These are phyloP conservation scores for Hydropsyche tenuis DNA, from an alignment of 1,140 invertebrate genomes.

Conservation along the genomic window DNA sequence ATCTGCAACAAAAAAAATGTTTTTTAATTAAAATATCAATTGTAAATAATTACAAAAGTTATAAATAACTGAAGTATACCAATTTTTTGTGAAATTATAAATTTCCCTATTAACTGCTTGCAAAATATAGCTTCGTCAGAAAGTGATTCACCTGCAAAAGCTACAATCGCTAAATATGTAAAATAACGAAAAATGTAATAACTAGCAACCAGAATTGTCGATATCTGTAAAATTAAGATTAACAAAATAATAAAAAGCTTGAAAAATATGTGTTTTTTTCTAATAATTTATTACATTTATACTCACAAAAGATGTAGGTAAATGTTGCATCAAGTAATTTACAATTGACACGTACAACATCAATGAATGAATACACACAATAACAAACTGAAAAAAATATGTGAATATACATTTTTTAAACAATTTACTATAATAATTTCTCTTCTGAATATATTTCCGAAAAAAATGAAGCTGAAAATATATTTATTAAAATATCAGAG, in stretches of 20 bases:
- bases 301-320: too few relatives aligned
- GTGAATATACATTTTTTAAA: not conserved
- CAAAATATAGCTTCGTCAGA: not conserved
- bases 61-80: not conserved
- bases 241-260: too few relatives aligned
- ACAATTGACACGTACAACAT: not conserved
- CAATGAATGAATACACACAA: not conserved
- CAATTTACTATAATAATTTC: too few relatives aligned
- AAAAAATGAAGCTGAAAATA: too few relatives aligned
- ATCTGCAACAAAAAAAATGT: not conserved
- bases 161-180: not conserved
- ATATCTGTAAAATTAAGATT: too few relatives aligned
- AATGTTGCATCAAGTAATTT: not conserved
- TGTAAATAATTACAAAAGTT: not conserved
- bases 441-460: too few relatives aligned
- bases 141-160: not conserved
- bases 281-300: too few relatives aligned
- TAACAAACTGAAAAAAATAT: not conserved
- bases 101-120: not conserved
- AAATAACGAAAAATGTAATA: not conserved
- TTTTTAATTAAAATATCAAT: not conserved
- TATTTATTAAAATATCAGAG: too few relatives aligned
- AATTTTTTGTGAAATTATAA: not conserved
- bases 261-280: too few relatives aligned
- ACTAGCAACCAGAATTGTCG: too few relatives aligned